Evolutionary conservation across 1,140 invertebrate species (phyloP), one percentile per base, ranked within the genome.

Genomic region (Caenorhabditis brenneri): DNA sequence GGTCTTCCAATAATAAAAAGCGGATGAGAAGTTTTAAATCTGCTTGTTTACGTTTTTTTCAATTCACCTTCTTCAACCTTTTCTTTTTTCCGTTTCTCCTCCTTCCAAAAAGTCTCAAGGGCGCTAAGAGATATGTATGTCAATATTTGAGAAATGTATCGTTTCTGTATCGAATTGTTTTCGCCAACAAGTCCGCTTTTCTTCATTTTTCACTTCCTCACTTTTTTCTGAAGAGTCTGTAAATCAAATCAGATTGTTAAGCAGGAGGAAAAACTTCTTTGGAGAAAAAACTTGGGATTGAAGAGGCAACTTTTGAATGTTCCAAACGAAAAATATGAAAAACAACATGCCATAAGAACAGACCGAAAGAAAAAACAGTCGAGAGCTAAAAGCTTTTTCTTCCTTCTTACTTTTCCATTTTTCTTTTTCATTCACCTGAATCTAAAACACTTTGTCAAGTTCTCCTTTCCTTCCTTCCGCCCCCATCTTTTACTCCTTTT

Each of bases 61-160:
- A 74, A 31, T 74, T 74, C 65, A 74, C 36, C 65, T 74, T 74
- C n/a, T n/a, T n/a, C n/a, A n/a, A 19, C 53, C 24, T 27, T 55
- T 19, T 65, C 31, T 36, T 65, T 19, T 33, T 27, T 65, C 22
- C n/a, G 10, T 22, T 29, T 74, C 19, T 42, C 19, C 65, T 19
- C 15, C 22, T 69, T 42, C 22, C 65, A 24, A 74, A 55, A 74
- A 42, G 33, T 74, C 36, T 74, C 65, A 74, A 74, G 65, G 36
- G 65, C 65, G 65, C 65, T 74, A 74, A 74, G 65, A 74, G 22
- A 74, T 74, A 74, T 74, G 65, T 74, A 74, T 74, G 65, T 74
- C 65, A 74, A 74, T 74, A 74, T 74, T 74, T 74, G 65, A 74
- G 65, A 74, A 74, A 74, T 74, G 65, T 74, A 74, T 74, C 65